Evolutionary conservation across 2,113 vertebrate species (phyloP).

Genomic region (Nerophis lumbriciformis): DNA sequence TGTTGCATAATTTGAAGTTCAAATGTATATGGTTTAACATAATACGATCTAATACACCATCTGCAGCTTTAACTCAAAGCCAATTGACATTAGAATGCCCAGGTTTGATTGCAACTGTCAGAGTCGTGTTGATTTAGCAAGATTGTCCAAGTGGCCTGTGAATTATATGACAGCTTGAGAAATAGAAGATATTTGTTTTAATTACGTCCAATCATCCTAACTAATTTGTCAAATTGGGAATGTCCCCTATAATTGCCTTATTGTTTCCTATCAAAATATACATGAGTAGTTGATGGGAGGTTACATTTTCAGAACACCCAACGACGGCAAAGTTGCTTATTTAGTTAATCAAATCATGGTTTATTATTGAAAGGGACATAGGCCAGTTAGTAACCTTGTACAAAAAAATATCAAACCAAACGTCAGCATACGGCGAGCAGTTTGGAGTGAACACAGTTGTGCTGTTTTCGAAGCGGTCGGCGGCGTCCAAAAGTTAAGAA

Average conservation of each 20-base stretch:
- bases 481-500: conserved; percentile 54
- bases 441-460: conserved; percentile 30
- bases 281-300: background rate
- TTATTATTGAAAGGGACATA: conserved; percentile 8
- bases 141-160: background rate
- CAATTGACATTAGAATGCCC: background rate
- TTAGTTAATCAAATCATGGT: conserved; percentile 14
- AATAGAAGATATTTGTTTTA: background rate
- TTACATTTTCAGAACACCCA: background rate
- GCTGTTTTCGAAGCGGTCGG: conserved; percentile 35
- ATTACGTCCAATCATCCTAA: background rate
- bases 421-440: conserved; percentile 7
- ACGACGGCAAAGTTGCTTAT: background rate
- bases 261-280: background rate
- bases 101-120: background rate
- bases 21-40: too few species aligned
- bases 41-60: too few species aligned
- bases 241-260: background rate
- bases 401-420: conserved; percentile 21
- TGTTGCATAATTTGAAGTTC: too few species aligned
- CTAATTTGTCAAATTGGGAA: background rate
- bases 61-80: too few species aligned
- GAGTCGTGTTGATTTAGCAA: background rate
- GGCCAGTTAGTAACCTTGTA: background rate
- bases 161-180: background rate